These are phyloP conservation scores for Alca torda DNA, from an alignment of 2,797 vertebrate genomes.

Conservation along the genomic window DNA sequence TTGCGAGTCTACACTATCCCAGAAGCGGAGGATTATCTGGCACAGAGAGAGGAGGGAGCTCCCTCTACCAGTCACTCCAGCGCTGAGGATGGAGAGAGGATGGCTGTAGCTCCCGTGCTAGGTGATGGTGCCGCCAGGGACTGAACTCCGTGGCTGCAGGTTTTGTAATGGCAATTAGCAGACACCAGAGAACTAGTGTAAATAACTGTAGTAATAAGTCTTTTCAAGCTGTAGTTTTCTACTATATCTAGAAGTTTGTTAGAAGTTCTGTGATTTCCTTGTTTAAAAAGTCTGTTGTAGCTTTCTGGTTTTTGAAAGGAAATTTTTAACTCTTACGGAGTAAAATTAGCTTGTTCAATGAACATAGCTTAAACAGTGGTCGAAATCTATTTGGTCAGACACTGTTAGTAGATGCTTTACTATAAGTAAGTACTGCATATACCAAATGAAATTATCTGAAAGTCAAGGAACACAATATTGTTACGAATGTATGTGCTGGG, in stretches of 20 bases:
- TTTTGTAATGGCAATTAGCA: neutral
- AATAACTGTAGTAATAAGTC: neutral
- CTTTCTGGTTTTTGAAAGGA: neutral
- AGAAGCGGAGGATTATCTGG: neutral
- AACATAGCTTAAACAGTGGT: neutral
- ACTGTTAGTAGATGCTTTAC: neutral
- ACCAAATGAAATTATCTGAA: neutral
- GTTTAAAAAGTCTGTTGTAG: neutral
- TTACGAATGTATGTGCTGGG: neutral
- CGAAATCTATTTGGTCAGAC: neutral
- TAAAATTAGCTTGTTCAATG: constrained; percentile 25
- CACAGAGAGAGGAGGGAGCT: constrained; percentile 1
- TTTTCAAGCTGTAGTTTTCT: neutral
- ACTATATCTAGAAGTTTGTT: neutral
- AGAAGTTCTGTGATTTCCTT: neutral
- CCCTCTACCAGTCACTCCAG: neutral
- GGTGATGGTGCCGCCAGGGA: neutral
- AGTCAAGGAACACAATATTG: neutral
- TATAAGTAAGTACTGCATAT: neutral
- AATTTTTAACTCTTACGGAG: neutral
- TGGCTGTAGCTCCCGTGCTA: neutral
- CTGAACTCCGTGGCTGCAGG: neutral
- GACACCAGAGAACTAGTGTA: neutral
- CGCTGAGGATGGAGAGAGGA: neutral
- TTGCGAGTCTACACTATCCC: constrained; percentile 47